phyloP scores from a whole-genome alignment of 2,797 vertebrate species.

The Ctenosaura bakeri region DNA sequence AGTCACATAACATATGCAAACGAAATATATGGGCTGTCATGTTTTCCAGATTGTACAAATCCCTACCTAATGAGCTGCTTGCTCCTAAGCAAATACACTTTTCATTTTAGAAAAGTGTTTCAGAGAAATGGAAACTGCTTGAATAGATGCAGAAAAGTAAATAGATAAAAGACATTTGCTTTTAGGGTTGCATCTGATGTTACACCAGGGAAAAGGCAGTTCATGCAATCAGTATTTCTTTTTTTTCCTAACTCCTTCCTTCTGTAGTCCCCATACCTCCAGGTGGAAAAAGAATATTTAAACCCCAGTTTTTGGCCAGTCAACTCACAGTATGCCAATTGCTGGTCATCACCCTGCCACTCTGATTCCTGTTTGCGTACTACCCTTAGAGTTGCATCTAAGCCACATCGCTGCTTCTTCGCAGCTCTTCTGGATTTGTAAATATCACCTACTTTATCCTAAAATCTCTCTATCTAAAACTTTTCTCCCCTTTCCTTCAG shows the following conservation, averaged over 20 bases:
- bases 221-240: background rate
- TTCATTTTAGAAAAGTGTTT: background rate
- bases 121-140: background rate
- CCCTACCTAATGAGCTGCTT: accelerated
- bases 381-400: no score
- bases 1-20: accelerated
- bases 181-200: background rate
- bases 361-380: no score
- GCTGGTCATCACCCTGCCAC: no score
- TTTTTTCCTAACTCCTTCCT: background rate
- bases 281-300: no score
- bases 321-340: no score
- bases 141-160: background rate
- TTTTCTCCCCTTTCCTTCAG: no score
- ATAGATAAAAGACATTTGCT: background rate
- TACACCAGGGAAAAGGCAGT: background rate
- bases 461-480: no score
- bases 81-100: background rate
- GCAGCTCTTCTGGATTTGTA: no score
- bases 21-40: accelerated
- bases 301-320: no score
- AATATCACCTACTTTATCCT: no score
- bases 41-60: background rate
- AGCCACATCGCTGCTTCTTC: no score
- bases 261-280: background rate